A percentile compares a stretch with the other conserved stretches of the same genome.
Evolutionary conservation across 2,113 vertebrate genomes (phyloP).

Genomic region (Diadophis punctatus): DNA sequence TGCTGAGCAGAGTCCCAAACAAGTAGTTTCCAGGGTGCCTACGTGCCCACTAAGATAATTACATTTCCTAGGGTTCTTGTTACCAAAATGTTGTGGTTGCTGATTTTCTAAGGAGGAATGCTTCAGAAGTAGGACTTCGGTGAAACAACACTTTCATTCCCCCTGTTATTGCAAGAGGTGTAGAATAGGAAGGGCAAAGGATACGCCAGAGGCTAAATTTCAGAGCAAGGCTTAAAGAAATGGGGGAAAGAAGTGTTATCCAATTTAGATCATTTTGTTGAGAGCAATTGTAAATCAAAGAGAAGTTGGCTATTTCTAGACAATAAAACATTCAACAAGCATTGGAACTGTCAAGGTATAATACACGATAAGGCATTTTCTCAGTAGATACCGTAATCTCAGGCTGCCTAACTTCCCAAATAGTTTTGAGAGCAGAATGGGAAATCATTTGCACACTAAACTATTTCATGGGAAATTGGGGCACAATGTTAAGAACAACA

Average conservation of each 20-base stretch:
- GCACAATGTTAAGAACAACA: not conserved
- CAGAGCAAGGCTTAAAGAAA: not conserved
- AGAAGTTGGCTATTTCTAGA: not conserved
- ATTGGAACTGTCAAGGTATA: not conserved
- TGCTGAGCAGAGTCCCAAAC: not conserved
- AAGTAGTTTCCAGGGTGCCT: not conserved
- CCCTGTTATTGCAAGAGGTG: not conserved
- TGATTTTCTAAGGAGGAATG: not conserved
- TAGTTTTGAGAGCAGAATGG: not conserved
- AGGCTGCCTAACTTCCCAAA: not conserved
- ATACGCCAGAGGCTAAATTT: not conserved
- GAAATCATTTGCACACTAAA: not conserved
- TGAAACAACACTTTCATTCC: not conserved
- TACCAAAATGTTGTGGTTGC: not conserved
- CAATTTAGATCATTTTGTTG: not conserved
- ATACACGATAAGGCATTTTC: not conserved
- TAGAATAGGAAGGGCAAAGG: not conserved
- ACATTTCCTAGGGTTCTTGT: not conserved
- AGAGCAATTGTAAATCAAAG: not conserved
- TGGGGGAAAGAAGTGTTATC: not conserved
- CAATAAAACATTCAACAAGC: not conserved
- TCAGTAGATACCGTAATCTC: too few relatives aligned
- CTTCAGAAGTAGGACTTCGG: not conserved
- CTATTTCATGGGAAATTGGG: not conserved
- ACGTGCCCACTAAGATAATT: not conserved